Conservation (phyloP, 2,113 vertebrate species). For the Fregetta grallaria region DNA sequence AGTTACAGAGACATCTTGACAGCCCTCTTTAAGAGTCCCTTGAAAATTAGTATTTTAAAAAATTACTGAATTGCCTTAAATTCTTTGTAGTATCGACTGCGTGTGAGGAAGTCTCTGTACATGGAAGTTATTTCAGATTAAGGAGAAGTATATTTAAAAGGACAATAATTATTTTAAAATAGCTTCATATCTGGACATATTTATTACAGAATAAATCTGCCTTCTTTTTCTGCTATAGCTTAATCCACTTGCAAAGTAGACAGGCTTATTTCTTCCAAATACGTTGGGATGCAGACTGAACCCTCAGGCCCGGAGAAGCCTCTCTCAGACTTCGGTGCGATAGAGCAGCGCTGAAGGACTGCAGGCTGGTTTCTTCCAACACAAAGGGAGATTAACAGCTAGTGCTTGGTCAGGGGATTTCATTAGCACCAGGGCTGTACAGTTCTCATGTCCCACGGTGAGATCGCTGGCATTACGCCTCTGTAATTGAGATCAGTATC, state of each 20-base stretch:
- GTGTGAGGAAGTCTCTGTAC: not conserved
- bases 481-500: conserved; percentile 11
- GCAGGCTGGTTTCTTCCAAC: not conserved
- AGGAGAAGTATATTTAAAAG: not conserved
- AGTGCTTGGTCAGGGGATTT: not conserved
- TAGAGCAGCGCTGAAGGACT: not conserved
- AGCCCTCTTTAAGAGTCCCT: not conserved
- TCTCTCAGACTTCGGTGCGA: not conserved
- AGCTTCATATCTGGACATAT: not conserved
- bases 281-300: not conserved
- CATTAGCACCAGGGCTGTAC: not conserved
- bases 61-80: not conserved
- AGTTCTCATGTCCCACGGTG: not conserved
- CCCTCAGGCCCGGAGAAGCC: not conserved
- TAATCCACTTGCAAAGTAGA: not conserved
- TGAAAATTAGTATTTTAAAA: not conserved
- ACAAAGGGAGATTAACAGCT: not conserved
- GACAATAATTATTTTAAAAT: not conserved
- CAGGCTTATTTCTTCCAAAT: not conserved
- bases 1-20: not conserved
- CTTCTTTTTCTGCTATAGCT: not conserved
- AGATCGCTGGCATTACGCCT: not conserved
- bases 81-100: not conserved
- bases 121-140: not conserved
- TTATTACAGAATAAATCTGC: not conserved